Conservation (phyloP, 2,797 vertebrate species). For the Gobionotothen gibberifrons region DNA sequence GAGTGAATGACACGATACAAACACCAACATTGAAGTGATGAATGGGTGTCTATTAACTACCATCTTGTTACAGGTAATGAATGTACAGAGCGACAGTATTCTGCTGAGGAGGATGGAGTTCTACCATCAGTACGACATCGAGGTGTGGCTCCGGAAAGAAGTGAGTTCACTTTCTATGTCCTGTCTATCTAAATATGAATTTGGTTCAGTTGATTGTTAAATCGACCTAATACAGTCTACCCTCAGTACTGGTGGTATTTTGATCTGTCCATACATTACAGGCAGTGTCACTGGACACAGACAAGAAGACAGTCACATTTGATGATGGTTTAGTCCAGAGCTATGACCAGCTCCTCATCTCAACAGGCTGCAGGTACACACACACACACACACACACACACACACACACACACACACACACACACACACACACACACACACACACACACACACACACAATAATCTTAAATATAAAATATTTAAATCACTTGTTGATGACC, state of each 20-base stretch:
- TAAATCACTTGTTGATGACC: neutral
- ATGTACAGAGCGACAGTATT: slow-evolving; percentile 77
- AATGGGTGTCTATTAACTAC: neutral
- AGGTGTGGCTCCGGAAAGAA: slow-evolving; percentile 87
- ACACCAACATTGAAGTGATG: neutral
- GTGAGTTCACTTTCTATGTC: slow-evolving; percentile 63
- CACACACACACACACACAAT: no score
- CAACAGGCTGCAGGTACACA: slow-evolving; percentile 87
- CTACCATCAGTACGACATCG: slow-evolving; percentile 78
- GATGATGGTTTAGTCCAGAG: slow-evolving; percentile 81
- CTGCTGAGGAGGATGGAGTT: slow-evolving; percentile 86
- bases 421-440: no score
- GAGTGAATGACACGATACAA: neutral
- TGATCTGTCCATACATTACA: slow-evolving; percentile 49
- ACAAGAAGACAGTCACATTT: slow-evolving; percentile 82
- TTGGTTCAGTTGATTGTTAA: no score
- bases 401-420: no score
- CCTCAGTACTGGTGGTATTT: neutral
- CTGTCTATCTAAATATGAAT: no score
- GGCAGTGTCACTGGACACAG: slow-evolving; percentile 84
- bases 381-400: neutral
- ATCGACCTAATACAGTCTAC: no score
- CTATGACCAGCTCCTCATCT: slow-evolving; percentile 87
- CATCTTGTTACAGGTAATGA: slow-evolving; percentile 75
- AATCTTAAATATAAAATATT: neutral